A percentile compares a stretch with the other conserved stretches of the same genome.
These are phyloP conservation scores for Psilopsiagon aymara DNA, from an alignment of 2,113 vertebrate species.

Conservation along the genomic window DNA sequence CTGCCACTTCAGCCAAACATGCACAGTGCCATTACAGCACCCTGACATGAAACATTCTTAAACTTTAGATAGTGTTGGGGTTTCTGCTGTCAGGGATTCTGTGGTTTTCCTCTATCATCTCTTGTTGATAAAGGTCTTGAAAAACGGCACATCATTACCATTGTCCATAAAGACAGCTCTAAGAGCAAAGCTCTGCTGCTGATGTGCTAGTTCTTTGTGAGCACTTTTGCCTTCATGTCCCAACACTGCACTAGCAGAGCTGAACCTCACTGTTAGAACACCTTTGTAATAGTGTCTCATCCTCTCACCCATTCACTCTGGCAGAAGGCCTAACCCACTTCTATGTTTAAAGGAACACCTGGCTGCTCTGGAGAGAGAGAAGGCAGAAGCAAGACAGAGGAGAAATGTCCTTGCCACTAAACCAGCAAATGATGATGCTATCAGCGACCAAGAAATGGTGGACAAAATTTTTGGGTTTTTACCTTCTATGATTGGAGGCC, in stretches of 20 bases:
- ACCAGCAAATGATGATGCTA: constrained; percentile 67
- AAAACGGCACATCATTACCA: neutral
- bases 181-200: neutral
- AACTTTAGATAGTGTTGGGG: neutral
- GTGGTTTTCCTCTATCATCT: neutral
- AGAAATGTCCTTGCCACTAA: constrained; percentile 64
- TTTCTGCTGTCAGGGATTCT: neutral
- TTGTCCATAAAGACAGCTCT: neutral
- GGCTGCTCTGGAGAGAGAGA: constrained; percentile 64
- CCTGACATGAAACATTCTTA: neutral
- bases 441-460: constrained; percentile 88
- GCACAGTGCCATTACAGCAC: neutral
- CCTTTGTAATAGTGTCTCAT: neutral
- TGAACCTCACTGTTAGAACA: neutral
- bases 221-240: neutral
- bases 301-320: neutral
- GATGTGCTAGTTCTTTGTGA: neutral
- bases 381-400: constrained; percentile 52
- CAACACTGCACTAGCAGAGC: neutral
- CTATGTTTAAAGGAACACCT: constrained; percentile 73
- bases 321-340: neutral
- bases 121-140: neutral
- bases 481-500: constrained; percentile 81
- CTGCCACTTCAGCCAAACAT: neutral
- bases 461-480: constrained; percentile 93